Evolutionary conservation across 1,140 invertebrate species (phyloP).

Genomic region (Drosophila jambulina): DNA sequence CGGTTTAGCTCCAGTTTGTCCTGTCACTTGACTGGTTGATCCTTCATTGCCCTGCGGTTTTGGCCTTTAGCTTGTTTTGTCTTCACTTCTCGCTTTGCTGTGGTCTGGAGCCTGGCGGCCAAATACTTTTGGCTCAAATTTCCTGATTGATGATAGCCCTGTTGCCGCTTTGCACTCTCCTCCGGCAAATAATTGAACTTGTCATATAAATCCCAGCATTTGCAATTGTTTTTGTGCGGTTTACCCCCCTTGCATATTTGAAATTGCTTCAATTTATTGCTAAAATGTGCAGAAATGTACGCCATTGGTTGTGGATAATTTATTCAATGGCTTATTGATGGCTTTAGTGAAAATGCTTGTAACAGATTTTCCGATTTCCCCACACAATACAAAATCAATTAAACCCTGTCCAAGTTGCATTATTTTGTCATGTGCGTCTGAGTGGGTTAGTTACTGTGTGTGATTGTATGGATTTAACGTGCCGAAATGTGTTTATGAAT

Average conservation of each 20-base stretch:
- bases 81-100: slow-evolving; percentile 33
- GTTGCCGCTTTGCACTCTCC: slow-evolving; percentile 7
- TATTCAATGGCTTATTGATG: slow-evolving; percentile 50
- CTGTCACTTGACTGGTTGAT: slow-evolving; percentile 49
- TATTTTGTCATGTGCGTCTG: slow-evolving; percentile 6
- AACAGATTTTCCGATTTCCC: slow-evolving; percentile 46
- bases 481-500: slow-evolving; percentile 49
- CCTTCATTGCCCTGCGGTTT: slow-evolving; percentile 63
- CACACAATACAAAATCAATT: slow-evolving; percentile 58
- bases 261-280: slow-evolving; percentile 49
- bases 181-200: slow-evolving; percentile 35
- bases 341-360: slow-evolving; percentile 51
- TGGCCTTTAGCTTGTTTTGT: slow-evolving; percentile 44
- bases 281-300: slow-evolving; percentile 38
- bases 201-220: slow-evolving; percentile 41
- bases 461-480: slow-evolving; percentile 5
- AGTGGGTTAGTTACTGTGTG: background rate
- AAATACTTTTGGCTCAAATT: slow-evolving; percentile 49
- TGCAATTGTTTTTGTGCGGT: slow-evolving; percentile 54
- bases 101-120: slow-evolving; percentile 27
- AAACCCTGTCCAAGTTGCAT: slow-evolving; percentile 34
- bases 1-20: slow-evolving; percentile 31
- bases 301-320: slow-evolving; percentile 34
- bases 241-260: background rate
- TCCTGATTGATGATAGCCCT: slow-evolving; percentile 19